Evolutionary conservation across 2,797 vertebrate species (phyloP).

Genomic region (Pteropus rufus): DNA sequence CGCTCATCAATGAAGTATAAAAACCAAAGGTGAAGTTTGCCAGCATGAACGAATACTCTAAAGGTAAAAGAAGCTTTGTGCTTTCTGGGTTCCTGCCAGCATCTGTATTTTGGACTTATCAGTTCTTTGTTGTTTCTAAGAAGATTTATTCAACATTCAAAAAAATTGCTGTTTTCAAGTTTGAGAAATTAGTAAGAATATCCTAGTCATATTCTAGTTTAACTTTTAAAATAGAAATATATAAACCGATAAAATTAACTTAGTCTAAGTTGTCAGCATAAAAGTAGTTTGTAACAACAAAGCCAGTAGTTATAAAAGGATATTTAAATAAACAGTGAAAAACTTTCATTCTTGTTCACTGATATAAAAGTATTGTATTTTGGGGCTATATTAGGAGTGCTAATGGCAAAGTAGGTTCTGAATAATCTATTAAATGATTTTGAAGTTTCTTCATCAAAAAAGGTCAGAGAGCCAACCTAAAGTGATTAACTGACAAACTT

Average conservation of each 20-base stretch:
- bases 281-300: background rate
- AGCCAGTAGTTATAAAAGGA: background rate
- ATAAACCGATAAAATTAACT: background rate
- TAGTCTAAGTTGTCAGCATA: background rate
- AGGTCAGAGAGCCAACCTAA: background rate
- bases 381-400: background rate
- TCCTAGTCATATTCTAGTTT: background rate
- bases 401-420: background rate
- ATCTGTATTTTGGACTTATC: background rate
- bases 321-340: background rate
- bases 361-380: background rate
- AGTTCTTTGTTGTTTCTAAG: background rate
- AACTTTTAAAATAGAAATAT: constrained; percentile 8
- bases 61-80: background rate
- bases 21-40: background rate
- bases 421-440: background rate
- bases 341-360: background rate
- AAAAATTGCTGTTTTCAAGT: background rate
- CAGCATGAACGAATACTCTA: background rate
- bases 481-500: background rate
- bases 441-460: background rate
- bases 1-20: background rate
- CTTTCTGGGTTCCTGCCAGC: background rate
- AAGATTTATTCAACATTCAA: background rate
- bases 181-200: background rate